Evolutionary conservation across 1,140 invertebrate species (phyloP), one percentile per base, ranked within the genome.

Genomic region (Drosophila arizonae): DNA sequence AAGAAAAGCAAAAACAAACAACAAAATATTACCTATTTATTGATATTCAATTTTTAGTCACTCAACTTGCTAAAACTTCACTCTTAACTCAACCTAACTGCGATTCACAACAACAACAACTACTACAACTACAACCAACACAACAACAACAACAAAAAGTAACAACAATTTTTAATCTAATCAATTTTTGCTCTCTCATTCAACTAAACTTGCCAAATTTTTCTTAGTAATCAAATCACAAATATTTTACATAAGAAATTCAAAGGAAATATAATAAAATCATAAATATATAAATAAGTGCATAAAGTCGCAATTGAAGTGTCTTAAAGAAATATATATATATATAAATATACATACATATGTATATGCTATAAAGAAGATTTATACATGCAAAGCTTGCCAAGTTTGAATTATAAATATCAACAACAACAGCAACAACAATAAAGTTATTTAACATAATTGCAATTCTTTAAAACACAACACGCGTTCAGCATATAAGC

Each of bases 191-290:
- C 61, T 72, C 69, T 61, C 41, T 57, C 48, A 62, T 60, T 68
- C 48, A 71, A 85, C 70, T 74, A 79, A 87, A 76, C 81, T 87
- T 72, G 81, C 78, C 82, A 86, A 87, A 84, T 79, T 77, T 68
- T 72, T 76, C 10, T 17, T 21, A 46, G 8, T 46, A 63, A 57
- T 52, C 51, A 71, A 48, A 62, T 39, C 55, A 36, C 21, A 63
- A 73, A 69, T 57, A 50, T 69, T 62, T 69, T 63, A 56, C 39
- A 65, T 50, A 72, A 60, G 43, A 17, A 67, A 61, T 21, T 65
- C 24, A 30, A 51, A 56, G 13, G 15, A 70, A 41, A 43, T 43
- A 39, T 17, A 30, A 15, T 56, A 56, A 54, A 48, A 51, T 57
- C 51, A 55, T 58, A 48, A 57, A 51, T 54, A 55, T 62, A 28